Evolutionary conservation across 23 tunicate genomes (phyloP).

Genomic region (Styela clava): DNA sequence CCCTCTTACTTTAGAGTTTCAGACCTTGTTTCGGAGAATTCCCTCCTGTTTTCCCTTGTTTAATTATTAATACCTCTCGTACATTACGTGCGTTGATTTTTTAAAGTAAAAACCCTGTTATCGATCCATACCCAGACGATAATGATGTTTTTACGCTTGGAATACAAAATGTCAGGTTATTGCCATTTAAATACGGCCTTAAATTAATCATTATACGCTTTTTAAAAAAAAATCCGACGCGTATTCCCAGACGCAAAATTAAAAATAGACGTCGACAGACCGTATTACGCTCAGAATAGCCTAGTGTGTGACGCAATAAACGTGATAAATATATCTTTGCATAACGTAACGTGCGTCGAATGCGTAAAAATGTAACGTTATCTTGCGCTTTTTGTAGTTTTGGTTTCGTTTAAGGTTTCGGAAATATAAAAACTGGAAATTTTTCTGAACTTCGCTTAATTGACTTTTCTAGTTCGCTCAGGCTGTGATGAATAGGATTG

Average conservation of each 20-base stretch:
- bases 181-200: neutral
- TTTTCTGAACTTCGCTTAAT: no score
- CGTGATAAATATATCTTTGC: no score
- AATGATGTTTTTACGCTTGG: neutral
- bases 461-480: no score
- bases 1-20: no score
- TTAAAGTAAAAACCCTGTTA: neutral
- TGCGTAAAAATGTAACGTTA: no score
- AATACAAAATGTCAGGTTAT: neutral
- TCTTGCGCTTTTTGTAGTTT: no score
- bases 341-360: no score
- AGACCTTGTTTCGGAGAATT: no score
- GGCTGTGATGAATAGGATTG: no score
- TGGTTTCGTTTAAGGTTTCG: no score
- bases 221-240: neutral
- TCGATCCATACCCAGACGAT: neutral
- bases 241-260: neutral
- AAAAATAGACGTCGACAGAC: neutral
- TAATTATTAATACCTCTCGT: neutral
- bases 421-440: no score
- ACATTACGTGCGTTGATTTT: neutral
- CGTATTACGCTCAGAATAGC: neutral
- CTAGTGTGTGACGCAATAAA: neutral
- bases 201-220: neutral
- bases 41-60: neutral